Percentiles rank a stretch among this genome's conserved stretches.
Evolutionary conservation across 1,140 invertebrate species (phyloP).

Genomic region (Anoplolepis gracilipes): DNA sequence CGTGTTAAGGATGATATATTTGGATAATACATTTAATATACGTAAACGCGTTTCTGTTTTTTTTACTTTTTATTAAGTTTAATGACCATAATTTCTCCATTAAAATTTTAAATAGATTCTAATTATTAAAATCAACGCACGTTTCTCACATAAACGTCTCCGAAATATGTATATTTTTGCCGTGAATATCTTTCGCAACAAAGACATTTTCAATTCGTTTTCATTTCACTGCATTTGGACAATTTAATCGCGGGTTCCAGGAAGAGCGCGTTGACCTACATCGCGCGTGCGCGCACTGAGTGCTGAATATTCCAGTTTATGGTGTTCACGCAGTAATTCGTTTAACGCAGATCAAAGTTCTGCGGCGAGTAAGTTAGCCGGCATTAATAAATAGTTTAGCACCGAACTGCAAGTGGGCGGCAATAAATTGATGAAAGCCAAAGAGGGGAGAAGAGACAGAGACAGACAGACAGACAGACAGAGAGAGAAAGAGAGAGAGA

Average conservation of each 20-base stretch:
- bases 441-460: slow-evolving; percentile 24
- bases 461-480: slow-evolving; percentile 46
- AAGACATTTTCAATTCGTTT: slow-evolving; percentile 23
- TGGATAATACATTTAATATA: neutral
- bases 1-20: neutral
- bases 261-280: slow-evolving; percentile 40
- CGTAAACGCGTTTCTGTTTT: no score
- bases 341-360: slow-evolving; percentile 64
- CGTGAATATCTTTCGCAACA: slow-evolving; percentile 34
- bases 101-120: slow-evolving; percentile 5
- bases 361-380: slow-evolving; percentile 32
- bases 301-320: slow-evolving; percentile 62
- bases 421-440: slow-evolving; percentile 64
- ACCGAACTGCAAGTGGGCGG: slow-evolving; percentile 34
- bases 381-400: slow-evolving; percentile 68
- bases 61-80: neutral
- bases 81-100: neutral
- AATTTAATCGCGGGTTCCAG: slow-evolving; percentile 38
- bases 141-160: neutral
- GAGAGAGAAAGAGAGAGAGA: slow-evolving; percentile 39
- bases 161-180: neutral
- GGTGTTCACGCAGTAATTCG: slow-evolving; percentile 58
- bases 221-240: slow-evolving; percentile 21
- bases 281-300: slow-evolving; percentile 10
- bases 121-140: neutral